Evolutionary conservation across 2,113 vertebrate genomes (phyloP).

Genomic region (Phylloscopus whistleri): DNA sequence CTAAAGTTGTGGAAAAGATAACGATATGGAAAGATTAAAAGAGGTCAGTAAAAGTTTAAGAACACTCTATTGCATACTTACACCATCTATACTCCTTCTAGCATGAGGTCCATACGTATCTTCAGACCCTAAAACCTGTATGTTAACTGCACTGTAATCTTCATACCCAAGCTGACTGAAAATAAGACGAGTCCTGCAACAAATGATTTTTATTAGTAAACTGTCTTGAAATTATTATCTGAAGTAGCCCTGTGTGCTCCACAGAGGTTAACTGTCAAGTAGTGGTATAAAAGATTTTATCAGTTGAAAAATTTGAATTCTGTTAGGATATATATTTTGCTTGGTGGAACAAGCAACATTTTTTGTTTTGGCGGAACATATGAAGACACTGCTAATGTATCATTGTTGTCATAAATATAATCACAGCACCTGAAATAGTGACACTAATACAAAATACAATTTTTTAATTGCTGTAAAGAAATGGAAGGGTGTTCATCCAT

Average conservation of each 20-base stretch:
- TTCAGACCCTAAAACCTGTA: conserved; percentile 85
- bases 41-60: conserved; percentile 54
- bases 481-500: neutral
- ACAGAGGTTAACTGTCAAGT: neutral
- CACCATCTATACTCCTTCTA: conserved; percentile 61
- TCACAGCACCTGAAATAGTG: neutral
- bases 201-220: conserved; percentile 46
- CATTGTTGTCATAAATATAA: neutral
- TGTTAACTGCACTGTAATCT: conserved; percentile 81
- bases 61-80: conserved; percentile 60
- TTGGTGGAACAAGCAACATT: neutral
- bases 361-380: neutral
- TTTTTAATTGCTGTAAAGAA: neutral
- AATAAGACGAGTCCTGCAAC: conserved; percentile 76
- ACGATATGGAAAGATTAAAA: conserved; percentile 37
- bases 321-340: neutral
- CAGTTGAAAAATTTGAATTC: neutral
- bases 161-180: conserved; percentile 79
- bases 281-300: neutral
- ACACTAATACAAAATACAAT: neutral
- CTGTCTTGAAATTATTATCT: neutral
- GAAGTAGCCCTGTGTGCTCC: neutral
- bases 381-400: neutral
- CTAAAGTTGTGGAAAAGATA: conserved; percentile 44
- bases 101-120: conserved; percentile 82